Evolutionary conservation across 2,888 invertebrate species (phyloP).

Genomic region (Tenthredo distinguenda): DNA sequence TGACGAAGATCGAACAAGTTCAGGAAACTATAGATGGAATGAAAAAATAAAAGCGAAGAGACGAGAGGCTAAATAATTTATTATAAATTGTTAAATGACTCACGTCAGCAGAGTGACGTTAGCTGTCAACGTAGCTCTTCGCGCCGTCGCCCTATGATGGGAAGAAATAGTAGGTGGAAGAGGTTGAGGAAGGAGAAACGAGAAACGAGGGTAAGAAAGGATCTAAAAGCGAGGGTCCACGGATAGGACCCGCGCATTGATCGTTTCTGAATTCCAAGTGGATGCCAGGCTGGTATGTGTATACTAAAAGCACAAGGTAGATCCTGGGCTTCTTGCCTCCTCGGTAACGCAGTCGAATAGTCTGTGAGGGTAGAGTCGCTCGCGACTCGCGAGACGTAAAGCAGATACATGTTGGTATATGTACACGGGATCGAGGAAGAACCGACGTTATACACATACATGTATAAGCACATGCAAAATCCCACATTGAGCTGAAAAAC

Average conservation of each 20-base stretch:
- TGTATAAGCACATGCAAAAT: slow-evolving; percentile 1
- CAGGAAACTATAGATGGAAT: neutral
- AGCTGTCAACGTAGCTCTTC: slow-evolving; percentile 62
- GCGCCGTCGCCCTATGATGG: slow-evolving; percentile 58
- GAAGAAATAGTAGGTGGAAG: slow-evolving; percentile 53
- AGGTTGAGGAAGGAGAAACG: slow-evolving; percentile 42
- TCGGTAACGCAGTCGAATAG: slow-evolving; percentile 15
- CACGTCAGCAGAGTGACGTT: slow-evolving; percentile 50
- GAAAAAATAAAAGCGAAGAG: neutral
- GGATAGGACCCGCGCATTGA: slow-evolving; percentile 69
- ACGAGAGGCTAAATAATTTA: neutral
- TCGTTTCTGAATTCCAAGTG: slow-evolving; percentile 76
- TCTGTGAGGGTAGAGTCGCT: neutral
- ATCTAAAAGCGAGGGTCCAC: slow-evolving; percentile 61
- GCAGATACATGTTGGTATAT: neutral
- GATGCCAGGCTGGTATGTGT: slow-evolving; percentile 61
- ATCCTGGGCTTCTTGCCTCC: slow-evolving; percentile 7
- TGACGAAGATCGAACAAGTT: neutral
- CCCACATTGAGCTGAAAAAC: slow-evolving; percentile 21
- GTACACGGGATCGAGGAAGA: neutral
- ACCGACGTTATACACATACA: neutral
- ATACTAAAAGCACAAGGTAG: neutral
- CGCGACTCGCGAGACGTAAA: neutral
- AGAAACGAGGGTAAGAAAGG: slow-evolving; percentile 47
- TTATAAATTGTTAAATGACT: slow-evolving; percentile 25